These are phyloP conservation scores for Bombus huntii DNA, from an alignment of 1,140 invertebrate genomes.

Conservation along the genomic window DNA sequence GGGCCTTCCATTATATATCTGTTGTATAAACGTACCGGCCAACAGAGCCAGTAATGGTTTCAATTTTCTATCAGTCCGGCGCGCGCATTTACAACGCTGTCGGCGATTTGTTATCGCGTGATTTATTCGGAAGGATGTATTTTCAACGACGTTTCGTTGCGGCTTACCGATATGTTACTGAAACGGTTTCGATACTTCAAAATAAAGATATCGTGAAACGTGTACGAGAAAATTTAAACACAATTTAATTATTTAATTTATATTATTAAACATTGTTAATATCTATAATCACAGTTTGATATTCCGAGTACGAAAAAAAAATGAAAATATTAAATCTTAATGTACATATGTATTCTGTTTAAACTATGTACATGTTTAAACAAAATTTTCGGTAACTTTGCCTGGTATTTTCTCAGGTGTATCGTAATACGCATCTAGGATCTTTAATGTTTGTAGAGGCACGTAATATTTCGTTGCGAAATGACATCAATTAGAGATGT, in stretches of 20 bases:
- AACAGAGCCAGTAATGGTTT: conserved; percentile 15
- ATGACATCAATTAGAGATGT: background rate
- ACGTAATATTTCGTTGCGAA: background rate
- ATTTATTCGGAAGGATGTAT: conserved; percentile 28
- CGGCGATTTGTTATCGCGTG: conserved; percentile 40
- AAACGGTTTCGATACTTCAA: background rate
- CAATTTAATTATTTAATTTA: background rate
- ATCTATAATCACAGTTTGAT: background rate
- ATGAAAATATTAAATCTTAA: background rate
- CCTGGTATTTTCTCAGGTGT: background rate
- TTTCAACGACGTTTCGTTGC: background rate
- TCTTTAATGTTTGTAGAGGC: background rate
- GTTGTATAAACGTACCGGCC: background rate
- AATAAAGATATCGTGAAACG: background rate
- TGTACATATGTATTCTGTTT: too few species aligned
- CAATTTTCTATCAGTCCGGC: conserved; percentile 25
- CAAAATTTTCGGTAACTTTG: background rate
- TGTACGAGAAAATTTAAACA: background rate
- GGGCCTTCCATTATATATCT: conserved; percentile 48
- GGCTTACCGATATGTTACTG: background rate
- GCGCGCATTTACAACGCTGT: background rate
- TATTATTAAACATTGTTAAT: background rate
- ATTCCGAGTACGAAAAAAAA: background rate
- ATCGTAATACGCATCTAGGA: background rate
- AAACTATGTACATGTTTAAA: background rate